Conservation (phyloP, 2,888 invertebrate genomes). For the Ligdia adustata region DNA sequence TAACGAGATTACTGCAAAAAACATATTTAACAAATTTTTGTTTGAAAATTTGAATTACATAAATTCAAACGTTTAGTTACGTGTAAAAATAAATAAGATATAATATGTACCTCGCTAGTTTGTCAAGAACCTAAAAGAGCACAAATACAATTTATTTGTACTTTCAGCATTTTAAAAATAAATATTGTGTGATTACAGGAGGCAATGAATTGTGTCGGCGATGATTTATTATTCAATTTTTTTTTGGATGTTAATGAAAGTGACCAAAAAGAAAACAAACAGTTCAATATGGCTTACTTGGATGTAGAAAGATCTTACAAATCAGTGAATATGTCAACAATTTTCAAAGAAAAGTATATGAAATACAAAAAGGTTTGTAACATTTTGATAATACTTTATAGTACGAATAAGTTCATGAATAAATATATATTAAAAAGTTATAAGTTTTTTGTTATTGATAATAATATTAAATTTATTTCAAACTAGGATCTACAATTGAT, state of each 20-base stretch:
- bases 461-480: too few species aligned
- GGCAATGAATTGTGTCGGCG: slow-evolving; percentile 12
- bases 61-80: too few species aligned
- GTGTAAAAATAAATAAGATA: too few species aligned
- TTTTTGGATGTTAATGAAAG: slow-evolving; percentile 12
- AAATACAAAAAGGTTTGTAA: slow-evolving; percentile 15
- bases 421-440: too few species aligned
- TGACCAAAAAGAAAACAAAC: slow-evolving; percentile 9
- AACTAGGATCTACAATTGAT: slow-evolving; percentile 22
- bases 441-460: not conserved
- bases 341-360: slow-evolving; percentile 1
- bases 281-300: not conserved
- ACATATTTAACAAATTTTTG: not conserved
- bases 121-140: too few species aligned
- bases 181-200: slow-evolving; percentile 13
- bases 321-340: slow-evolving; percentile 11
- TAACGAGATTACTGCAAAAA: too few species aligned
- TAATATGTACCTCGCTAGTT: too few species aligned
- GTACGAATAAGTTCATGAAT: not conserved
- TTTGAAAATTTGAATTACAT: too few species aligned
- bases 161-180: too few species aligned
- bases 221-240: not conserved
- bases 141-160: too few species aligned
- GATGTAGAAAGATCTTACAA: not conserved
- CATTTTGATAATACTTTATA: too few species aligned